phyloP scores from a whole-genome alignment of 2,888 invertebrate species.

The Anagyrus pseudococci region DNA sequence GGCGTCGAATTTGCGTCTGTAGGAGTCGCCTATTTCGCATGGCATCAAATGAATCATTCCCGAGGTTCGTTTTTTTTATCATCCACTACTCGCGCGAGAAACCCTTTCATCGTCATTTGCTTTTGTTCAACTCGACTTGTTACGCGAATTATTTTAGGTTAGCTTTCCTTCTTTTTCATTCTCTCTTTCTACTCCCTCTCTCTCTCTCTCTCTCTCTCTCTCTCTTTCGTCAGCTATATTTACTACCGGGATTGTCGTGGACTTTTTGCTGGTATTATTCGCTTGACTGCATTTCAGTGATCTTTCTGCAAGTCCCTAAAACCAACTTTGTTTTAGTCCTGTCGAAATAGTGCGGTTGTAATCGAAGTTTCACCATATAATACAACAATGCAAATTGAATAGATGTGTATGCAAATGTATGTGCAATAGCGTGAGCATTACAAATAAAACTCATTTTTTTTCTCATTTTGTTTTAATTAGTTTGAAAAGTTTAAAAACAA shows the following conservation, averaged over 20 bases:
- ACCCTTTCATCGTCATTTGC: not conserved
- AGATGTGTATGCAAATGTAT: too few relatives aligned
- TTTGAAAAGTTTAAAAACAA: not conserved
- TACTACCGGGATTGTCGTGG: too few relatives aligned
- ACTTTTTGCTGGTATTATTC: too few relatives aligned
- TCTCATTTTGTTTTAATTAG: not conserved
- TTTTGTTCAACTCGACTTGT: not conserved
- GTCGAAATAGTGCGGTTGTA: too few relatives aligned
- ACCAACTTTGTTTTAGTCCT: too few relatives aligned
- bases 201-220: not conserved
- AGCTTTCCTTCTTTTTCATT: not conserved
- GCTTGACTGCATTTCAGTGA: too few relatives aligned
- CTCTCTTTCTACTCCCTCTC: not conserved
- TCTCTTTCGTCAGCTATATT: not conserved
- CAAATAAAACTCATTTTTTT: not conserved
- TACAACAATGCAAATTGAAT: too few relatives aligned
- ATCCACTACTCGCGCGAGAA: not conserved
- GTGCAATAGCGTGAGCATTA: too few relatives aligned
- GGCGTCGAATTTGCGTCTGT: conserved; percentile 3
- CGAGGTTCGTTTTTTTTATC: conserved; percentile 19
- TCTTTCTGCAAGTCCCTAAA: too few relatives aligned
- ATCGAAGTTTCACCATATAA: too few relatives aligned
- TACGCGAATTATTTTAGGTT: not conserved
- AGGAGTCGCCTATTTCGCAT: conserved; percentile 7
- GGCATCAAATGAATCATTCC: conserved; percentile 19